Percentiles rank a stretch among this genome's conserved stretches.
These are phyloP conservation scores for Microtus pennsylvanicus DNA, from an alignment of 2,113 vertebrate genomes.

Conservation along the genomic window DNA sequence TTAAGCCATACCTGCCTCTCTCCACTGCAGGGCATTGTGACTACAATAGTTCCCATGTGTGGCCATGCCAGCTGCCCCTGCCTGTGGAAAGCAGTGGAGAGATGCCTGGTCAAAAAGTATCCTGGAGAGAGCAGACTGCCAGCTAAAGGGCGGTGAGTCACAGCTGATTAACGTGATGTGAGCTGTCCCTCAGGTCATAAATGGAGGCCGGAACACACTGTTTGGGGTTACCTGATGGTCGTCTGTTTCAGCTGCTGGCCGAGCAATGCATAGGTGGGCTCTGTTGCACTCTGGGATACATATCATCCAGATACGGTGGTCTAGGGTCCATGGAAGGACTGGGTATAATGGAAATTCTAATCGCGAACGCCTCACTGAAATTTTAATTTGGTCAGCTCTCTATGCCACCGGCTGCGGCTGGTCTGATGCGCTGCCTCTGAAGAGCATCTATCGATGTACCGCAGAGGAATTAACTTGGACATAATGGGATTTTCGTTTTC, in stretches of 20 bases:
- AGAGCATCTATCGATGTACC: background rate
- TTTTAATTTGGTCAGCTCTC: background rate
- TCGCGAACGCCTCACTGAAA: rapidly evolving
- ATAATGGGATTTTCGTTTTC: conserved; percentile 79
- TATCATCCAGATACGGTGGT: background rate
- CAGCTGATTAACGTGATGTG: background rate
- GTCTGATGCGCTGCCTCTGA: conserved; percentile 27
- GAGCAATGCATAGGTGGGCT: background rate
- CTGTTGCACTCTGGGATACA: background rate
- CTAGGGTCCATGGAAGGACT: background rate
- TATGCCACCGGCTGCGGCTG: conserved; percentile 57
- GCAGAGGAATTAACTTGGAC: conserved; percentile 77
- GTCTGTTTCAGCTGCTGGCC: background rate
- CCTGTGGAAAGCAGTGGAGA: background rate
- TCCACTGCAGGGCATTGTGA: background rate
- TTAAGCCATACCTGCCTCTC: background rate
- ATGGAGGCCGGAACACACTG: background rate
- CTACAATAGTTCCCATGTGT: background rate
- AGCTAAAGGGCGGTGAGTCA: conserved; percentile 25
- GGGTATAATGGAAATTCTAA: background rate
- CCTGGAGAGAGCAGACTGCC: background rate
- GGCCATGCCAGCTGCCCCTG: background rate
- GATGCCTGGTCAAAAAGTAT: background rate
- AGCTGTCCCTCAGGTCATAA: background rate
- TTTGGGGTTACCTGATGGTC: background rate